Evolutionary conservation across 2,113 vertebrate genomes (phyloP).

Genomic region (Nyctibius bracteatus): DNA sequence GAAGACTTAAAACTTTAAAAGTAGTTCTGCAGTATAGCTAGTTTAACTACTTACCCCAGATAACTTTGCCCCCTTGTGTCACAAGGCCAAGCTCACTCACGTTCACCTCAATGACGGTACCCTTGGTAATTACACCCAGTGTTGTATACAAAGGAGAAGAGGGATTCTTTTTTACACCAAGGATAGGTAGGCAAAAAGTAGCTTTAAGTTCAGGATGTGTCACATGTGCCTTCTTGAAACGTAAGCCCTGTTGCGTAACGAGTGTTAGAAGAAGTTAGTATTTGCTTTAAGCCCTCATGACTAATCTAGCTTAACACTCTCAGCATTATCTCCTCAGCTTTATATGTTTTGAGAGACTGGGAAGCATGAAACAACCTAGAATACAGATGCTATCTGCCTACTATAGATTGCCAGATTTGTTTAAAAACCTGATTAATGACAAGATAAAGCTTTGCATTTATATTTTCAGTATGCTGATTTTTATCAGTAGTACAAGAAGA

Average conservation of each 20-base stretch:
- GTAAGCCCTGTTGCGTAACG: constrained; percentile 81
- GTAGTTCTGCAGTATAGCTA: not conserved
- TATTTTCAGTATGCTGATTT: not conserved
- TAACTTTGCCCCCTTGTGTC: constrained; percentile 97
- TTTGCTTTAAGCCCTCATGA: not conserved
- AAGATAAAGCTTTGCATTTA: not conserved
- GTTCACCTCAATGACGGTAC: constrained; percentile 93
- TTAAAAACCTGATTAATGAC: not conserved
- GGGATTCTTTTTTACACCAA: constrained; percentile 98
- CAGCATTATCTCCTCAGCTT: not conserved
- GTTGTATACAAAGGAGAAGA: constrained; percentile 94
- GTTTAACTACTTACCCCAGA: constrained; percentile 88
- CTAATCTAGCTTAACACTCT: not conserved
- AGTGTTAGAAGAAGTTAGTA: not conserved
- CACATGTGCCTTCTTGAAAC: constrained; percentile 96
- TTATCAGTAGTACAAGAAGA: not conserved
- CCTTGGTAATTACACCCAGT: constrained; percentile 97
- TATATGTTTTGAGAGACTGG: not conserved
- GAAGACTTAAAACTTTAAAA: not conserved
- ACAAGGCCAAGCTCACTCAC: constrained; percentile 96
- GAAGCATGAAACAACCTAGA: not conserved
- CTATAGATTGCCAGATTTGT: not conserved
- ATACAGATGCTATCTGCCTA: not conserved
- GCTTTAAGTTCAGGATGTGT: constrained; percentile 98
- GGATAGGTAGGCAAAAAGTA: constrained; percentile 95